A percentile compares a stretch with the other conserved stretches of the same genome.
phyloP scores from a whole-genome alignment of 2,797 vertebrate species.

The Pangasius macronema region DNA sequence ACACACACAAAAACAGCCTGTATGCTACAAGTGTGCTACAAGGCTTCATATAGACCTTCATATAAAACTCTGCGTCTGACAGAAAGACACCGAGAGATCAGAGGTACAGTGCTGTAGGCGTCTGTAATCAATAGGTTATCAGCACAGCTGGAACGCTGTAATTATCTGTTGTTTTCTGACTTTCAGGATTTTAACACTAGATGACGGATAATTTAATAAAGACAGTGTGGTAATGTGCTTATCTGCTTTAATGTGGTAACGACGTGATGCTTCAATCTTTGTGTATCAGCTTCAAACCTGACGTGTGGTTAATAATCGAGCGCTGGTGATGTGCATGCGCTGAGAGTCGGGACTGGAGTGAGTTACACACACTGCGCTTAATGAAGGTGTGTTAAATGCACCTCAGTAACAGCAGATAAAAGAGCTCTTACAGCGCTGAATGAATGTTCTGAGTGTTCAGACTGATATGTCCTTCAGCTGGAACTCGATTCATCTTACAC shows the following conservation, averaged over 20 bases:
- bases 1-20: neutral
- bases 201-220: no score
- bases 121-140: constrained; percentile 32
- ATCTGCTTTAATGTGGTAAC: neutral
- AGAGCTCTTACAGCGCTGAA: neutral
- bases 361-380: neutral
- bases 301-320: neutral
- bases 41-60: neutral
- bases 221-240: neutral
- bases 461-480: neutral
- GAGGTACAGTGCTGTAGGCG: neutral
- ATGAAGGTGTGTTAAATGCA: neutral
- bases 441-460: neutral
- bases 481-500: neutral
- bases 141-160: neutral
- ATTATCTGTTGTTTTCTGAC: neutral
- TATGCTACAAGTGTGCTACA: neutral
- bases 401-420: neutral
- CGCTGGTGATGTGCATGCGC: neutral
- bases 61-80: neutral
- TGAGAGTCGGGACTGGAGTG: neutral
- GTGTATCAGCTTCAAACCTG: neutral
- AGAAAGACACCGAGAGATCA: neutral
- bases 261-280: no score
- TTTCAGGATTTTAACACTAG: neutral